Evolutionary conservation across 2,113 vertebrate species (phyloP).

Genomic region (Trematomus loennbergii): DNA sequence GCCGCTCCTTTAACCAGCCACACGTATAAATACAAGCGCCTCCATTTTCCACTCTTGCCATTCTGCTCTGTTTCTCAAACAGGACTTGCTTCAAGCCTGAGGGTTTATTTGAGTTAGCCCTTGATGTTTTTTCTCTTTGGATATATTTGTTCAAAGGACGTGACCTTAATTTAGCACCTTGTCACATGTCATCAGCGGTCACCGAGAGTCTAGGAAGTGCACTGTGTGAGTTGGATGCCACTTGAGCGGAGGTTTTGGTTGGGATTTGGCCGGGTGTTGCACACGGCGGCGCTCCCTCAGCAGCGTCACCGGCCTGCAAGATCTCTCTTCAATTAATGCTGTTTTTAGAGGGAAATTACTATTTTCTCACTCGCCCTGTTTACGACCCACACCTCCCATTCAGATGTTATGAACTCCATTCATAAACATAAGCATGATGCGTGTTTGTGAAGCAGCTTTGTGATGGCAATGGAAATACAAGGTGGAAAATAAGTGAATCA

Average conservation of each 20-base stretch:
- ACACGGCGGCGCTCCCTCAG: neutral
- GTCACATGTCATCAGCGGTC: slow-evolving; percentile 58
- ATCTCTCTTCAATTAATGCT: slow-evolving; percentile 53
- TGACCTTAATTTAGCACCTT: slow-evolving; percentile 76
- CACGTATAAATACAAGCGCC: slow-evolving; percentile 63
- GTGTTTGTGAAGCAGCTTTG: slow-evolving; percentile 54
- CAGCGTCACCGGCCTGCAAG: slow-evolving; percentile 11
- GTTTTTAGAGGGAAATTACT: slow-evolving; percentile 72
- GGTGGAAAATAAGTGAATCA: slow-evolving; percentile 28
- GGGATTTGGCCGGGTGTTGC: slow-evolving; percentile 42
- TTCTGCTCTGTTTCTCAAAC: slow-evolving; percentile 66
- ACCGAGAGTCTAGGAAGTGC: slow-evolving; percentile 45
- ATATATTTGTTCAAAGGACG: slow-evolving; percentile 73
- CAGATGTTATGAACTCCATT: slow-evolving; percentile 5
- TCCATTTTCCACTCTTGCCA: slow-evolving; percentile 73
- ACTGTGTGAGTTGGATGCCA: slow-evolving; percentile 17
- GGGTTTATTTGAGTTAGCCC: slow-evolving; percentile 74
- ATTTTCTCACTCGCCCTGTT: slow-evolving; percentile 49
- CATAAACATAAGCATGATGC: slow-evolving; percentile 36
- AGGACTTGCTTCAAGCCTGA: slow-evolving; percentile 65
- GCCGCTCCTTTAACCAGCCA: slow-evolving; percentile 51
- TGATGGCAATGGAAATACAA: slow-evolving; percentile 39
- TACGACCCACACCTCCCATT: slow-evolving; percentile 36
- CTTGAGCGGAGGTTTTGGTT: slow-evolving; percentile 25
- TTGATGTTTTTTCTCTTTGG: slow-evolving; percentile 67